Base-by-base conservation (phyloP, 1,140 invertebrate genomes). In the Paraescarpia echinospica region DNA sequence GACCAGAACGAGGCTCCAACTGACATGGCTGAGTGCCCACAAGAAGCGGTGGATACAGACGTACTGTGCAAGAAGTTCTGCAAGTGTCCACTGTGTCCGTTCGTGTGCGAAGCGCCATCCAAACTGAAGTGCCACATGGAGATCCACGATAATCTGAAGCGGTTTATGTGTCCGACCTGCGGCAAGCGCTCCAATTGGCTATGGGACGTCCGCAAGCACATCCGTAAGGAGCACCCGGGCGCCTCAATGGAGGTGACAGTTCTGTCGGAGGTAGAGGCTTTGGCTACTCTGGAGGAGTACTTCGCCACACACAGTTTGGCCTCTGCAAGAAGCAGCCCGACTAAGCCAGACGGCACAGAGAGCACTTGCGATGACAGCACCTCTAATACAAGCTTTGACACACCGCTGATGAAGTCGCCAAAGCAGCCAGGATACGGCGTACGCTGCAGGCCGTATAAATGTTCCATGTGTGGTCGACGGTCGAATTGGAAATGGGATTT, bases 201-300 rank as follows among this genome's bases (percentile, higher is more conserved):
- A 93, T 99, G 98, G 98, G 98, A 99, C 96, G 98, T 99, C 93
- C 98, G 98, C 89, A 99, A 99, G 96, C 98, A 99, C 95, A 99
- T 99, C 92, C 93, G 93, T 6, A 97, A 97, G 31, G 96, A 98
- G 92, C 98, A 99, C 96, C 97, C 97, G 92, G 97, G 97, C 88
- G 98, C 48, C 1, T 59, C 88, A 1, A 88, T 89, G 34, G 90
- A 27, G 14, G 91, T 93, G 31, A 48, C 33, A 6, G 59, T 88
- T 34, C 34, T 93, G 34, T 88, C 93, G 31, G 41, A 91, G 14
- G 91, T 92, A 22, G 93, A 93, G 88, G 91, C 91, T 51, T 41
- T n/a, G 31, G 89, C 33, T 77, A 89, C 34, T 33, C 92, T 35
- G 92, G 35, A 93, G 27, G 48, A 90, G 34, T 90, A 34, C 35